Conservation (phyloP, 2,888 invertebrate species). For the Oegoconia quadripuncta region DNA sequence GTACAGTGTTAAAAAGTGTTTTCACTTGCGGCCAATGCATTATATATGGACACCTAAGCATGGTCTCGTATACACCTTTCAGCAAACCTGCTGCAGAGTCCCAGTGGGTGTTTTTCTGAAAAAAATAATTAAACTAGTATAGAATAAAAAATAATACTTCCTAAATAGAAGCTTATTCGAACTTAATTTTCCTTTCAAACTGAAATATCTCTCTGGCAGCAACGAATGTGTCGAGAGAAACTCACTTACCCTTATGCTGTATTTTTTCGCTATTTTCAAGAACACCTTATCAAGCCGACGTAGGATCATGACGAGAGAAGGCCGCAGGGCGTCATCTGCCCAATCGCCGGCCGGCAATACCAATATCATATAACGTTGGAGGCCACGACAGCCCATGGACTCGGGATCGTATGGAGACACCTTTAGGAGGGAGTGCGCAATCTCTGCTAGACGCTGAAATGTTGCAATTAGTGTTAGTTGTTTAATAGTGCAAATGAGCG, state of each 20-base stretch:
- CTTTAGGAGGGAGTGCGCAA: conserved; percentile 97
- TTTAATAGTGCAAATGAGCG: no score
- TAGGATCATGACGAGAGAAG: conserved; percentile 94
- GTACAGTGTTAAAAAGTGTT: conserved; percentile 89
- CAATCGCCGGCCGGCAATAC: conserved; percentile 97
- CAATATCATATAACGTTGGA: conserved; percentile 95
- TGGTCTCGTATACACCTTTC: conserved; percentile 96
- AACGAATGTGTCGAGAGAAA: no score
- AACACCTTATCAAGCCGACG: conserved; percentile 97
- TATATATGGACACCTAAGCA: conserved; percentile 95
- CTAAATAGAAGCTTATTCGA: no score
- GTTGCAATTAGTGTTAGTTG: background rate
- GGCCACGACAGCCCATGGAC: conserved; percentile 96
- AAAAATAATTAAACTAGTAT: conserved; percentile 17
- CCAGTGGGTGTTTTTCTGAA: conserved; percentile 96
- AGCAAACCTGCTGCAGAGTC: conserved; percentile 96
- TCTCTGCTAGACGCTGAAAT: conserved; percentile 92
- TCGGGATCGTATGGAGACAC: conserved; percentile 98
- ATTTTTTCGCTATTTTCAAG: conserved; percentile 97
- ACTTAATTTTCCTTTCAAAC: no score
- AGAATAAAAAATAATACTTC: no score
- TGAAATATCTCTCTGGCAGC: no score
- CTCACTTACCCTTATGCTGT: conserved; percentile 87
- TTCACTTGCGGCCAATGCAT: conserved; percentile 98
- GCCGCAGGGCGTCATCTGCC: conserved; percentile 94